Evolutionary conservation across 2,888 invertebrate species (phyloP).

Genomic region (Drosophila meridiana): DNA sequence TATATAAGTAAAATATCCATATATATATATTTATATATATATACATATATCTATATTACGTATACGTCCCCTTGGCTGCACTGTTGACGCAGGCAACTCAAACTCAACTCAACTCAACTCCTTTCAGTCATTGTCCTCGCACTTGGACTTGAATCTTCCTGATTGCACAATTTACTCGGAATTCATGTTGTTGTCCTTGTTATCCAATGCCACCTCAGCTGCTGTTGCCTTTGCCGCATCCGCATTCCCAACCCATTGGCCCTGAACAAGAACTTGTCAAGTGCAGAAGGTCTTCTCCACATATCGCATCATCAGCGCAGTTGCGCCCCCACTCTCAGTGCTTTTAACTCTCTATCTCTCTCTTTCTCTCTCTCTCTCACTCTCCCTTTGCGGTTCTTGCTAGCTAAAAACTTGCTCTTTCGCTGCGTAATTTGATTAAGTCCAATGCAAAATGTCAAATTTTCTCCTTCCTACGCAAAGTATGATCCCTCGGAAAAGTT

Average conservation of each 20-base stretch:
- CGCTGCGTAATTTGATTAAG: slow-evolving; percentile 3
- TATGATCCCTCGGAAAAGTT: background rate
- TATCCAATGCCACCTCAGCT: slow-evolving; percentile 50
- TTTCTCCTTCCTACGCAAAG: too few relatives aligned
- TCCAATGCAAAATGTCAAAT: background rate
- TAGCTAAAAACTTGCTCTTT: background rate
- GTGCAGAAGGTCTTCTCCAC: slow-evolving; percentile 46
- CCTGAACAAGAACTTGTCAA: slow-evolving; percentile 72
- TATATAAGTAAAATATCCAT: background rate
- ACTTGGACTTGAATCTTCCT: slow-evolving; percentile 39
- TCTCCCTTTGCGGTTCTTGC: background rate
- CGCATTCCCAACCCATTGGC: slow-evolving; percentile 51
- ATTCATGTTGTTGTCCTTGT: slow-evolving; percentile 32
- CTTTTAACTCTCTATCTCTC: background rate
- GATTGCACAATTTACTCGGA: slow-evolving; percentile 59
- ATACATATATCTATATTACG: background rate
- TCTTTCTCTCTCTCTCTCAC: background rate
- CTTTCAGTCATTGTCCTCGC: slow-evolving; percentile 41
- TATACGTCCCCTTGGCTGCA: slow-evolving; percentile 15
- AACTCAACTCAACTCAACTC: background rate
- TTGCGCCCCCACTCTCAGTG: background rate
- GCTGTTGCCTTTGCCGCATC: slow-evolving; percentile 32
- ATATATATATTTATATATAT: background rate
- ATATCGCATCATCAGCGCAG: slow-evolving; percentile 1
- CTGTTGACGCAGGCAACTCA: background rate